A percentile compares a stretch with the other conserved stretches of the same genome.
Conservation (phyloP, 1,140 invertebrate genomes). For the Aphaenogaster ashmeadi region DNA sequence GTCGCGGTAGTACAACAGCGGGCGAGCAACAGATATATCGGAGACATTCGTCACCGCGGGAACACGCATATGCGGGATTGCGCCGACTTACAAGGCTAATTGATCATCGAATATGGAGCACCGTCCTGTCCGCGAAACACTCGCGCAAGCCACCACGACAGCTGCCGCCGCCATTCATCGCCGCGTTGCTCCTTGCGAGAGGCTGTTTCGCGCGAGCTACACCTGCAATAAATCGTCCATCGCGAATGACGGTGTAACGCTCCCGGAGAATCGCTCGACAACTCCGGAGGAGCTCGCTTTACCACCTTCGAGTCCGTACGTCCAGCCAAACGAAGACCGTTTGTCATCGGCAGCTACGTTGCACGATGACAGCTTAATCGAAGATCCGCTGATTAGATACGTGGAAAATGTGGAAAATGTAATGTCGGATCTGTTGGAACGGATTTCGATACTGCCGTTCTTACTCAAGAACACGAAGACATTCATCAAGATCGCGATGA, state of each 20-base stretch:
- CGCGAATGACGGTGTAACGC: conserved; percentile 1
- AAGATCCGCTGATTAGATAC: not conserved
- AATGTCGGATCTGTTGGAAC: not conserved
- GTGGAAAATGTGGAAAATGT: not conserved
- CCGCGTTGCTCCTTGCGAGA: conserved; percentile 24
- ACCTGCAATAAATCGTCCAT: conserved; percentile 15
- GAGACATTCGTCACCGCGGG: conserved; percentile 38
- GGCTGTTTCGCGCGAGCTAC: conserved; percentile 22
- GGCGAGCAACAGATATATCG: conserved; percentile 50
- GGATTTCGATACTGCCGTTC: conserved; percentile 15
- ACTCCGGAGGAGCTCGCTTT: not conserved
- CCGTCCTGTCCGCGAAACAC: conserved; percentile 39
- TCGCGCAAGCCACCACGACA: conserved; percentile 35
- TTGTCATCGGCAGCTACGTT: not conserved
- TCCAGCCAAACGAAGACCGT: not conserved
- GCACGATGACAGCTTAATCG: not conserved
- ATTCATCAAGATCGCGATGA: conserved; percentile 7
- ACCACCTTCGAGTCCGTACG: not conserved
- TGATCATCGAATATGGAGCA: conserved; percentile 59
- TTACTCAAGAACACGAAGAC: not conserved
- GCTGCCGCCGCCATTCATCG: conserved; percentile 38
- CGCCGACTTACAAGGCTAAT: conserved; percentile 38
- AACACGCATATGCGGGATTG: not conserved
- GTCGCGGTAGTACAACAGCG: not conserved
- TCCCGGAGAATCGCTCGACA: not conserved